Base-by-base conservation (phyloP, 2,797 vertebrate genomes). In the Gadopsis marmoratus region DNA sequence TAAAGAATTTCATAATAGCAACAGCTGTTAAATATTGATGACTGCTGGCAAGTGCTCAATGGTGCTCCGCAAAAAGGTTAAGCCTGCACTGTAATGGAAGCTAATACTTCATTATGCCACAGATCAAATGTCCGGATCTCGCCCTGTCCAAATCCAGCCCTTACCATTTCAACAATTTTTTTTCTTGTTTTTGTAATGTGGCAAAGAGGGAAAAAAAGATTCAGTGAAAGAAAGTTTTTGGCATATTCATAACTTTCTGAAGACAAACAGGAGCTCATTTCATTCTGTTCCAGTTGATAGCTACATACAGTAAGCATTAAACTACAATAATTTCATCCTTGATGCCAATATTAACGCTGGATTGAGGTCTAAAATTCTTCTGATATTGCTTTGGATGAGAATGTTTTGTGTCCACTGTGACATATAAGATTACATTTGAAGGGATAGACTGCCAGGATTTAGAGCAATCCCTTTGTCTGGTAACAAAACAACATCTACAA, bases 1-100 rank as follows among this genome's bases (percentile, higher is more conserved):
- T 96, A 96, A 97, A 97, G 96, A 96, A 97, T 97, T 97, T 97
- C 97, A 97, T 97, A 97, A 97, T 96, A 97, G 96, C 96, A 97
- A 97, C 97, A 98, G 97, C 97, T 97, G 97, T 97, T 97, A 97
- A 97, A 97, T 97, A 97, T 97, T 97, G 97, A 97, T 97, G 97
- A 95, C 92, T 94, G 88, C 90, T 95, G 95, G 94, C 95, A 93
- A 86, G 87, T 67, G 78, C 94, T 96, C 94, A 96, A 96, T 95
- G 95, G 90, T 86, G 94, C 92, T 93, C 93, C 51, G 86, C 94
- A 89, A 87, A 95, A 96, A 97, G 96, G 96, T 97, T 97, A 96
- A 96, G 94, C 93, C 93, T 92, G 94, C 91, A 74, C 91, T 96
- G 96, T 96, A 96, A 96, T 96, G 95, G 95, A 96, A 96, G 95